Conservation (phyloP, 2,113 vertebrate genomes). For the Nicator chloris region DNA sequence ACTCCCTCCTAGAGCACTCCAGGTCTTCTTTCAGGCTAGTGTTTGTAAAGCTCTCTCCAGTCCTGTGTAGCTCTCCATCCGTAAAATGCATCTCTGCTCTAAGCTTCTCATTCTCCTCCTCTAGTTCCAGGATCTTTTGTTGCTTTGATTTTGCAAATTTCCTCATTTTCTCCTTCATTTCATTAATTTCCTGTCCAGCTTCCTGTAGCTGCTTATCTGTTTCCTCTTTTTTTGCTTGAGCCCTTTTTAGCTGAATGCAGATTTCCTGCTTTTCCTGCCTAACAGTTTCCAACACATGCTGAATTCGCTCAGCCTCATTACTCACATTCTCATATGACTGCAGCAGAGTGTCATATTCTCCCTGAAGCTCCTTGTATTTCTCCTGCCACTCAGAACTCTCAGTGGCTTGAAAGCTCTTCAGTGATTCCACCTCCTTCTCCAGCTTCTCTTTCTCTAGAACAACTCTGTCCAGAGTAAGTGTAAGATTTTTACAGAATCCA, state of each 20-base stretch:
- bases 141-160: conserved; percentile 97
- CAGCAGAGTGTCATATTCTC: conserved; percentile 92
- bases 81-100: conserved; percentile 49
- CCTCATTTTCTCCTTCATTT: conserved; percentile 94
- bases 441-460: conserved; percentile 81
- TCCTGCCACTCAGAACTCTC: conserved; percentile 79
- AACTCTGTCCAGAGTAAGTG: conserved; percentile 78
- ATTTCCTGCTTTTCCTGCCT: conserved; percentile 90
- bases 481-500: conserved; percentile 87
- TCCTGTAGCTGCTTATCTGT: conserved; percentile 80
- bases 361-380: conserved; percentile 83
- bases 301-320: conserved; percentile 87
- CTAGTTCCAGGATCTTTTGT: conserved; percentile 92
- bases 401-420: conserved; percentile 69
- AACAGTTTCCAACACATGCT: conserved; percentile 81
- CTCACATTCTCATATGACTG: conserved; percentile 96
- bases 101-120: conserved; percentile 92
- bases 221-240: conserved; percentile 79
- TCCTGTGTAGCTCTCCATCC: background rate
- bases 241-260: conserved; percentile 70
- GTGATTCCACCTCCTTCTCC: conserved; percentile 74
- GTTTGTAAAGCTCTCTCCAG: conserved; percentile 25
- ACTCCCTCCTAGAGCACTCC: conserved; percentile 36
- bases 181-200: conserved; percentile 82
- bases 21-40: conserved; percentile 59